phyloP scores from a whole-genome alignment of 1,140 invertebrate species.

The Uloborus diversus region DNA sequence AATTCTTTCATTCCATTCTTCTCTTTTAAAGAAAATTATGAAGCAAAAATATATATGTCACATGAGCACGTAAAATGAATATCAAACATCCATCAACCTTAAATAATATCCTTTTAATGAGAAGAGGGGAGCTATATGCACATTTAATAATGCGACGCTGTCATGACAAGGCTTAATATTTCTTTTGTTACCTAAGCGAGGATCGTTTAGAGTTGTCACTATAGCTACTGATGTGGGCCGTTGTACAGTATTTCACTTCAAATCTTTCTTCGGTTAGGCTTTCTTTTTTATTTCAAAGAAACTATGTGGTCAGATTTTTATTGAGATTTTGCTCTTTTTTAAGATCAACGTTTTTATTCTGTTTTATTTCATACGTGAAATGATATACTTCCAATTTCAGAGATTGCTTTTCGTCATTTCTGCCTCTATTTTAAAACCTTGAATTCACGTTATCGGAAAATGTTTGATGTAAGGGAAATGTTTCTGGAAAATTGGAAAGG shows the following conservation, averaged over 20 bases:
- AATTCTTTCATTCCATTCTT: not conserved
- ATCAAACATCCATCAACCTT: constrained; percentile 50
- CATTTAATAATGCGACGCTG: constrained; percentile 40
- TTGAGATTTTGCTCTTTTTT: not conserved
- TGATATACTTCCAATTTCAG: constrained; percentile 40
- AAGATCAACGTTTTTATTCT: not conserved
- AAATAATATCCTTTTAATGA: constrained; percentile 51
- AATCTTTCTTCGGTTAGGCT: not conserved
- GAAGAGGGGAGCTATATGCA: not conserved
- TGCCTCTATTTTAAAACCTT: not conserved
- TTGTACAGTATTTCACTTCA: not conserved
- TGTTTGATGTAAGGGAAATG: not conserved
- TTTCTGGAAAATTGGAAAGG: not conserved
- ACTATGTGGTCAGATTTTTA: not conserved
- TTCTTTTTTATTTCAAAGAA: too few species aligned
- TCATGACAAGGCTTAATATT: constrained; percentile 39
- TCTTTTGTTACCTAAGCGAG: constrained; percentile 26
- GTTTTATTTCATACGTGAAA: constrained; percentile 40
- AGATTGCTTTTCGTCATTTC: constrained; percentile 35
- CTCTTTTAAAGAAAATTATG: constrained; percentile 35
- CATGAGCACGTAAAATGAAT: constrained; percentile 23
- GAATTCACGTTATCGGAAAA: too few species aligned
- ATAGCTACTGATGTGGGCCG: constrained; percentile 7
- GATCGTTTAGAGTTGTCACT: not conserved
- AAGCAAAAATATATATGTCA: constrained; percentile 1